These are phyloP conservation scores for Epizoanthus fatuus DNA, from an alignment of 92 coral and sea anemone species.

Conservation along the genomic window DNA sequence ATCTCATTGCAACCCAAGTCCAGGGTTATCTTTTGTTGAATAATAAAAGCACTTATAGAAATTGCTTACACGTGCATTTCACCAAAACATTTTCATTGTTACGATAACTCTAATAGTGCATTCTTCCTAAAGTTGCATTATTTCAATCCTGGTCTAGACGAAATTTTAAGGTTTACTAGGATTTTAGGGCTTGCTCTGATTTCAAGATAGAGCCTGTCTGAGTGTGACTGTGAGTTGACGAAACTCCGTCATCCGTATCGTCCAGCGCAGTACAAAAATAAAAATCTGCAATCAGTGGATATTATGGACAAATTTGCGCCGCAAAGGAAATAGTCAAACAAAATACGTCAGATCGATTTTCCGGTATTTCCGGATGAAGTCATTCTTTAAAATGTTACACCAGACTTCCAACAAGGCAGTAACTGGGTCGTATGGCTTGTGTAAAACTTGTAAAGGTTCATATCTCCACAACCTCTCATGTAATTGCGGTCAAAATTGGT, in stretches of 20 bases:
- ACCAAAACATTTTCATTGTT: constrained; percentile 27
- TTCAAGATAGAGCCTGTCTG: neutral
- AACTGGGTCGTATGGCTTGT: neutral
- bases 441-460: neutral
- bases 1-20: too few species aligned
- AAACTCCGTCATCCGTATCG: neutral
- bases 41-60: constrained; percentile 32
- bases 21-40: constrained; percentile 18
- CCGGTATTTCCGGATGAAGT: constrained; percentile 79
- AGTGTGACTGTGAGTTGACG: neutral
- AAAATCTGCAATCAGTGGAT: neutral
- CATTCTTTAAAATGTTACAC: constrained; percentile 52
- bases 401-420: constrained; percentile 22
- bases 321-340: constrained; percentile 45
- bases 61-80: constrained; percentile 12
- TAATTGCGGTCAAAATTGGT: constrained; percentile 25
- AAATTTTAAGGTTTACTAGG: too few species aligned
- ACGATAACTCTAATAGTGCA: neutral
- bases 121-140: neutral
- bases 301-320: constrained; percentile 23
- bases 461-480: constrained; percentile 6
- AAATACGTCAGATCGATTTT: constrained; percentile 48
- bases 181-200: too few species aligned
- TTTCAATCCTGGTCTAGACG: too few species aligned
- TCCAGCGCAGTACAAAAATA: neutral